Evolutionary conservation across 2,113 vertebrate genomes (phyloP).

Genomic region (Platysteira castanea): DNA sequence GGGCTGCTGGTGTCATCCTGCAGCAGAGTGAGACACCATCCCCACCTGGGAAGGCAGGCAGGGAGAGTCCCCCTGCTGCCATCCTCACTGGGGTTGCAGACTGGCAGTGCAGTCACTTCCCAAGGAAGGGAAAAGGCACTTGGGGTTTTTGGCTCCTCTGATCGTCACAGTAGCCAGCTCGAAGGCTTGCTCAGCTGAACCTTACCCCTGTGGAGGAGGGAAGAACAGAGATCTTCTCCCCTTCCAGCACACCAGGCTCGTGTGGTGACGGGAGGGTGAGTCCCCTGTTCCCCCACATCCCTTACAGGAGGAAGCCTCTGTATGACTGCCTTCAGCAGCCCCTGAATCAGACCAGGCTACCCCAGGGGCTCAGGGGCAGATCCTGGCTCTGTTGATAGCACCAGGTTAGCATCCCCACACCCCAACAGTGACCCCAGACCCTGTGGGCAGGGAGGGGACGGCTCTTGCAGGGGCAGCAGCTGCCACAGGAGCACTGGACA

Average conservation of each 20-base stretch:
- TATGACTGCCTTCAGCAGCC: not conserved
- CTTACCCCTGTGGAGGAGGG: not conserved
- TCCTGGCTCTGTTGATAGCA: not conserved
- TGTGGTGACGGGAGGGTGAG: not conserved
- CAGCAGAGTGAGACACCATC: not conserved
- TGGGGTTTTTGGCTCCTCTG: not conserved
- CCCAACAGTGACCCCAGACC: not conserved
- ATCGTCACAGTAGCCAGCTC: not conserved
- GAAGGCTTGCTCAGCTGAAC: not conserved
- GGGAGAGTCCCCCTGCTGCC: not conserved
- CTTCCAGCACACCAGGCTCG: not conserved
- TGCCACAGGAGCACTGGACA: not conserved
- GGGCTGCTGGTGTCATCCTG: not conserved
- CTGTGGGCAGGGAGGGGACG: not conserved
- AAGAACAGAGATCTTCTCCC: not conserved
- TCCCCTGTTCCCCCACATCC: accelerated
- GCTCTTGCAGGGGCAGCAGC: not conserved
- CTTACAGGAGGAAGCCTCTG: not conserved
- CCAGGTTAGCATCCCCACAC: not conserved
- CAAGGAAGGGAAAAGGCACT: not conserved
- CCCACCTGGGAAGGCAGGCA: not conserved
- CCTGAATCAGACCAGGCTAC: not conserved
- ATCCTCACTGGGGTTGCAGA: not conserved
- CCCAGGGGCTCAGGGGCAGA: not conserved
- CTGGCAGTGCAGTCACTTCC: not conserved